Conservation (phyloP, 2,113 vertebrate species). For the Galbula dea region DNA sequence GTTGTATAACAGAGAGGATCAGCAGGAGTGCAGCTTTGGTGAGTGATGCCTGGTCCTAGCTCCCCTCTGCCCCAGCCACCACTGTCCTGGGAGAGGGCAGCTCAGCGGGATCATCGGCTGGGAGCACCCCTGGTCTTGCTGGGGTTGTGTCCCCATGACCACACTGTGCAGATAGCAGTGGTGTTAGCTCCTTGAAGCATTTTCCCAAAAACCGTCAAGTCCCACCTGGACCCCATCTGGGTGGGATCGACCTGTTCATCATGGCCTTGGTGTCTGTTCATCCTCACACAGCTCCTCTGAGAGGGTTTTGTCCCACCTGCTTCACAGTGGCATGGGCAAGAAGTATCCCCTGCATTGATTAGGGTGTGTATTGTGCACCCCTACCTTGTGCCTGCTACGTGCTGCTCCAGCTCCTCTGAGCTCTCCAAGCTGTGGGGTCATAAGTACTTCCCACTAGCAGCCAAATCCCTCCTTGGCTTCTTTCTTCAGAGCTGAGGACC, state of each 20-base stretch:
- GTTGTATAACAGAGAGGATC: conserved; percentile 50
- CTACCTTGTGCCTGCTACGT: rapidly evolving
- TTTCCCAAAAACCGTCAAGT: background rate
- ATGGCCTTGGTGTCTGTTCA: background rate
- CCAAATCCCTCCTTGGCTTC: background rate
- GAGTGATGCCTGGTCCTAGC: background rate
- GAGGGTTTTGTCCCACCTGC: rapidly evolving
- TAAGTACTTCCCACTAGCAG: background rate
- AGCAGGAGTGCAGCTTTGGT: background rate
- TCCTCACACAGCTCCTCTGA: rapidly evolving
- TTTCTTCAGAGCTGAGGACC: background rate
- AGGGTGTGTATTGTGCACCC: background rate
- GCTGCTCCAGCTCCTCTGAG: background rate
- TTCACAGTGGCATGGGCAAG: rapidly evolving
- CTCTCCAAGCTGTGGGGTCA: background rate
- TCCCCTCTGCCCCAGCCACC: background rate
- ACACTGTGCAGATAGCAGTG: background rate
- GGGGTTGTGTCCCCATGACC: background rate
- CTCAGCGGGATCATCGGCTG: rapidly evolving
- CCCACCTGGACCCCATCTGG: background rate
- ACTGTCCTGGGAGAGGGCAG: background rate
- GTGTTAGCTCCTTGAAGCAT: background rate
- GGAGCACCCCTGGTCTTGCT: background rate
- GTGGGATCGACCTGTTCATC: background rate
- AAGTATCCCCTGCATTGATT: background rate